A percentile compares a stretch with the other conserved stretches of the same genome.
Conservation (phyloP, 2,113 vertebrate genomes). For the Pteropus alecto region DNA sequence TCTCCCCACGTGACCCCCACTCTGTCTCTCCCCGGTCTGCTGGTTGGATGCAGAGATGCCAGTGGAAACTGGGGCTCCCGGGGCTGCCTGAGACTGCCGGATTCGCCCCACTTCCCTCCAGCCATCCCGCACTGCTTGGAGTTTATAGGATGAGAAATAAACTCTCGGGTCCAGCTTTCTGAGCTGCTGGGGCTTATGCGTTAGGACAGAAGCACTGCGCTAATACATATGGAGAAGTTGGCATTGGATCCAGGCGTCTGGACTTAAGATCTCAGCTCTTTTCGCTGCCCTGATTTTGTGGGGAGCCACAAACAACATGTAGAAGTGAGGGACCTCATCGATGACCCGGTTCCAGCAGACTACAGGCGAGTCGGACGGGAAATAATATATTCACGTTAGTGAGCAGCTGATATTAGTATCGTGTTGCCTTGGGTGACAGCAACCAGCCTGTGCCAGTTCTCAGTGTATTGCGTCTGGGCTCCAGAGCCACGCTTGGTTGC, state of each 20-base stretch:
- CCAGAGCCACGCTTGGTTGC: rapidly evolving
- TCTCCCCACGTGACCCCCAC: not conserved
- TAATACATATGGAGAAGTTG: not conserved
- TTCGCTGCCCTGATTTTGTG: not conserved
- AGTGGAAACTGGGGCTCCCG: not conserved
- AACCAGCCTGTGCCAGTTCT: not conserved
- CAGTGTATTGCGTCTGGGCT: rapidly evolving
- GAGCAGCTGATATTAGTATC: not conserved
- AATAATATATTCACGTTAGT: not conserved
- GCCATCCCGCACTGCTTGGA: rapidly evolving
- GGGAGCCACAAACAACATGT: not conserved
- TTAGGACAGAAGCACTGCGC: not conserved
- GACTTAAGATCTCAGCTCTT: not conserved
- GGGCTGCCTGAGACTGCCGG: not conserved
- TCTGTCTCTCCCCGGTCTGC: not conserved
- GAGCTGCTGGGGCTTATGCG: not conserved
- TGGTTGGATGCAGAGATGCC: not conserved
- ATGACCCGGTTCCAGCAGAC: not conserved
- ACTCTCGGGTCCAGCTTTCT: not conserved
- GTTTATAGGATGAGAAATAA: not conserved
- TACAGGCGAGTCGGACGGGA: not conserved
- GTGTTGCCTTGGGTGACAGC: not conserved
- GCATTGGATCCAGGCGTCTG: not conserved
- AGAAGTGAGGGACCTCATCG: not conserved
- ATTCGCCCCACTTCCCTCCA: not conserved